These are phyloP conservation scores for Drosophila prostipennis DNA, from an alignment of 2,888 invertebrate genomes.

Conservation along the genomic window DNA sequence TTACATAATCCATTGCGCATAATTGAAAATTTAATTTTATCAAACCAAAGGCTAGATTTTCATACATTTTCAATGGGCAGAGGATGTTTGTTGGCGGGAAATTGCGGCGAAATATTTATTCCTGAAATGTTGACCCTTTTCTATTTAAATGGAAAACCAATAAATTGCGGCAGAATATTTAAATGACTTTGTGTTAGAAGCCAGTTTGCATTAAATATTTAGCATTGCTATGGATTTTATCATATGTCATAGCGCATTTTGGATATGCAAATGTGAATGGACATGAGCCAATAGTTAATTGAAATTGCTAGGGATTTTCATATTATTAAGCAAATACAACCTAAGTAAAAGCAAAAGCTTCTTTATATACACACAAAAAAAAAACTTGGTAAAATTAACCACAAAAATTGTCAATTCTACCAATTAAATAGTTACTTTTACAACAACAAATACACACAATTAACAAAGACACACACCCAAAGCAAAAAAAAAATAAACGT, in stretches of 20 bases:
- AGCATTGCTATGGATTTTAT: background rate
- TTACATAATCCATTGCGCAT: slow-evolving; percentile 58
- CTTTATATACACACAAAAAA: no score
- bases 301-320: background rate
- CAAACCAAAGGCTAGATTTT: slow-evolving; percentile 22
- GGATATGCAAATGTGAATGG: background rate
- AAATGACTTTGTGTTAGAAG: slow-evolving; percentile 10
- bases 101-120: slow-evolving; percentile 3
- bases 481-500: no score
- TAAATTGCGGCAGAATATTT: slow-evolving; percentile 5
- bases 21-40: slow-evolving; percentile 61
- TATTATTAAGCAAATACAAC: no score
- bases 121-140: slow-evolving; percentile 8
- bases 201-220: slow-evolving; percentile 7
- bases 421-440: no score
- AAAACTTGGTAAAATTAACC: no score
- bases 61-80: slow-evolving; percentile 7
- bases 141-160: slow-evolving; percentile 4
- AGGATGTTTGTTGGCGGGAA: background rate
- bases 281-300: background rate
- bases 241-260: background rate
- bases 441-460: no score
- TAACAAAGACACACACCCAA: no score
- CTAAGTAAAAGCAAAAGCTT: background rate
- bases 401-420: no score